Evolutionary conservation across 2,888 invertebrate species (phyloP).

Genomic region (Tetragnatha montana): DNA sequence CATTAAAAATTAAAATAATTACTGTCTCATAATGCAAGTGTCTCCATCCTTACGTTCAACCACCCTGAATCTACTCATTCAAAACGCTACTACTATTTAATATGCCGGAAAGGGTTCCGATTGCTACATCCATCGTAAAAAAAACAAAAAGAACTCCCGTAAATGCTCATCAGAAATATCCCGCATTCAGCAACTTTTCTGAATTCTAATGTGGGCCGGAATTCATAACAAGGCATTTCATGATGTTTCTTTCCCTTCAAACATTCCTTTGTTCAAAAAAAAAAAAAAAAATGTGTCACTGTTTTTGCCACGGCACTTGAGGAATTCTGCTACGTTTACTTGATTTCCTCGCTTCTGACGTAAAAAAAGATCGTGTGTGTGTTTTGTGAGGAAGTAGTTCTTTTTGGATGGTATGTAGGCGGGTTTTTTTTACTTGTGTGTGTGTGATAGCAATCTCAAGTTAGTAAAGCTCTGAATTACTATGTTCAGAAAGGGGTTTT

Average conservation of each 20-base stretch:
- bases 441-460: background rate
- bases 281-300: background rate
- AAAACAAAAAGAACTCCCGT: background rate
- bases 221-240: slow-evolving; percentile 58
- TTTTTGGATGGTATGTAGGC: background rate
- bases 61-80: too few species aligned
- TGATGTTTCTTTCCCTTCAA: background rate
- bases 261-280: slow-evolving; percentile 3
- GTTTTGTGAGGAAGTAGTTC: background rate
- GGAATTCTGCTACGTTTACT: slow-evolving; percentile 35
- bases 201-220: slow-evolving; percentile 43
- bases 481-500: too few species aligned
- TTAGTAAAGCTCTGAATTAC: background rate
- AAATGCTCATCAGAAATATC: slow-evolving; percentile 16
- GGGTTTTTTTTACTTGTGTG: background rate
- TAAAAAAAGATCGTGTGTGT: slow-evolving; percentile 36
- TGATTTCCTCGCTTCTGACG: slow-evolving; percentile 14
- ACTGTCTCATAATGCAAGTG: too few species aligned
- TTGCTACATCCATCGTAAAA: too few species aligned
- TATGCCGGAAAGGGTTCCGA: too few species aligned
- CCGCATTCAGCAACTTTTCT: slow-evolving; percentile 36
- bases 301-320: slow-evolving; percentile 35
- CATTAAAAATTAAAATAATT: too few species aligned
- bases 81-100: too few species aligned
- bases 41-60: too few species aligned